phyloP scores from a whole-genome alignment of 1,140 invertebrate species.

The Drosophila obscura region DNA sequence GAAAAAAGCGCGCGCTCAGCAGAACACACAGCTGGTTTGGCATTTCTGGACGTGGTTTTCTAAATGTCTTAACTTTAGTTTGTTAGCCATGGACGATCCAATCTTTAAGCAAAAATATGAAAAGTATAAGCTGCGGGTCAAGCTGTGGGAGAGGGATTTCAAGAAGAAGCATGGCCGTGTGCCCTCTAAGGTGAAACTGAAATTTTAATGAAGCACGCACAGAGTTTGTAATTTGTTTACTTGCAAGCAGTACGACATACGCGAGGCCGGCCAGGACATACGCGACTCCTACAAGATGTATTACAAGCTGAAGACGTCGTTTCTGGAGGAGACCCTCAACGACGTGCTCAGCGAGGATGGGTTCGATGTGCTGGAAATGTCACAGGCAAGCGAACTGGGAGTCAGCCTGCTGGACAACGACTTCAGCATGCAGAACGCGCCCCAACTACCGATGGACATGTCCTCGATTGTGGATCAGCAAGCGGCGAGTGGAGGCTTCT shows the following conservation, averaged over 20 bases:
- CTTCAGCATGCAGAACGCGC: conserved; percentile 48
- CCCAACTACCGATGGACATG: conserved; percentile 65
- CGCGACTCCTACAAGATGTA: conserved; percentile 92
- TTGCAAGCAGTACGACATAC: conserved; percentile 88
- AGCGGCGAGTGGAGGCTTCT: conserved; percentile 21
- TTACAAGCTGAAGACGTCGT: conserved; percentile 90
- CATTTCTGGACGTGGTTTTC: conserved; percentile 7
- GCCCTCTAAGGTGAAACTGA: conserved; percentile 88
- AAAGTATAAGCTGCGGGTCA: conserved; percentile 90
- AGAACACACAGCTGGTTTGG: conserved; percentile 29
- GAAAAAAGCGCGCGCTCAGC: conserved; percentile 52
- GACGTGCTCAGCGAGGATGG: conserved; percentile 84
- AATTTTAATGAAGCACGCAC: background rate
- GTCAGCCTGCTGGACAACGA: conserved; percentile 34
- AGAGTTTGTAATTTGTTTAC: background rate
- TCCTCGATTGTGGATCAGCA: conserved; percentile 50
- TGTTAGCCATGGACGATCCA: conserved; percentile 69
- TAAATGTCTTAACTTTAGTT: conserved; percentile 28
- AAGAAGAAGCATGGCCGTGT: conserved; percentile 87
- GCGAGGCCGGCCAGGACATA: conserved; percentile 88
- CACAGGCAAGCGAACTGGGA: conserved; percentile 65
- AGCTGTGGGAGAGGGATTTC: conserved; percentile 91
- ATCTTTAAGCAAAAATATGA: conserved; percentile 79
- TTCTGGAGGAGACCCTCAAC: conserved; percentile 88
- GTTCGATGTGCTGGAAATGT: conserved; percentile 82